Evolutionary conservation across 2,888 invertebrate species (phyloP).

Genomic region (Cephus pygmeus): DNA sequence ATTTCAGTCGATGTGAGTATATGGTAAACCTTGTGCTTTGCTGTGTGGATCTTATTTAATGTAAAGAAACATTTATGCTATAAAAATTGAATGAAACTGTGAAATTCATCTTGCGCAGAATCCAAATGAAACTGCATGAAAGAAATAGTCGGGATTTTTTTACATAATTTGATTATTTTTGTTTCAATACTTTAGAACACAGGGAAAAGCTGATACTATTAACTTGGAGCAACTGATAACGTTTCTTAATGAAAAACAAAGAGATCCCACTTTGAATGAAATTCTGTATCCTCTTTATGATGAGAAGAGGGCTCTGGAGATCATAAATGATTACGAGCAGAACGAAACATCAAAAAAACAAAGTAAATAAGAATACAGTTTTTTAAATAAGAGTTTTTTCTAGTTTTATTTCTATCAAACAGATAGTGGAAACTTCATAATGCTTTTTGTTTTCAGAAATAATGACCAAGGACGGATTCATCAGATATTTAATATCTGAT

Average conservation of each 20-base stretch:
- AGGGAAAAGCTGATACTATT: constrained; percentile 90
- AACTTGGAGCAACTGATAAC: constrained; percentile 88
- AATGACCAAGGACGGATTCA: constrained; percentile 94
- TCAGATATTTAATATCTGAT: constrained; percentile 99
- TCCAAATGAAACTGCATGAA: too few species aligned
- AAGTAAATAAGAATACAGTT: constrained; percentile 68
- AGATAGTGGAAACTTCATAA: neutral
- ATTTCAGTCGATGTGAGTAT: constrained; percentile 92
- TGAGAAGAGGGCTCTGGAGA: constrained; percentile 90
- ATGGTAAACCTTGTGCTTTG: constrained; percentile 11
- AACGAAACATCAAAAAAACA: constrained; percentile 79
- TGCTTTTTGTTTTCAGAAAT: constrained; percentile 70
- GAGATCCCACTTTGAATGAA: constrained; percentile 98
- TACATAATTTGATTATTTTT: neutral
- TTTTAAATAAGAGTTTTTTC: neutral
- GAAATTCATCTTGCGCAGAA: neutral
- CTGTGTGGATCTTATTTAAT: neutral
- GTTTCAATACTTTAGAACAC: constrained; percentile 73
- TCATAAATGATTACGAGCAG: constrained; percentile 93
- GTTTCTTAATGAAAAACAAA: constrained; percentile 96
- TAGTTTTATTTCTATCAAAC: neutral
- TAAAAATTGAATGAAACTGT: neutral
- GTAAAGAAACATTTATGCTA: neutral
- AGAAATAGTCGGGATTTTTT: too few species aligned
- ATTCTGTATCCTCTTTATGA: constrained; percentile 98